Evolutionary conservation across 2,797 vertebrate species (phyloP), one percentile per base, ranked within the genome.

Genomic region (Rhinichthys osculus): DNA sequence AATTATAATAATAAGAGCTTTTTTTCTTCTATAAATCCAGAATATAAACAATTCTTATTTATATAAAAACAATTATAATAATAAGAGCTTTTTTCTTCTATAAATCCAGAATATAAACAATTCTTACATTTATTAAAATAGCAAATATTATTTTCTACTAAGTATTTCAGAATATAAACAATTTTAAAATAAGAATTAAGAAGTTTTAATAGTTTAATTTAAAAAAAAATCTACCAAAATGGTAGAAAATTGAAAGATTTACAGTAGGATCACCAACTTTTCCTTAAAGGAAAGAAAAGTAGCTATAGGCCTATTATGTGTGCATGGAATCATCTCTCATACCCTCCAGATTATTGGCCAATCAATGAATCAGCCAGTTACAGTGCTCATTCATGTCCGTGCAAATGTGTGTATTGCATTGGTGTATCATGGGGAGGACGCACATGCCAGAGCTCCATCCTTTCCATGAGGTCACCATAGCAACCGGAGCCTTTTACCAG

Each of bases 391-490:
- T 66, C 62, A 66, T 66, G 27, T 17, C 30, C 30, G 64, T 64
- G 50, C 47, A 57, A 47, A 82, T 67, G 21, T 40, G 82, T 81
- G 66, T 62, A 54, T 44, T 83, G 86, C 62, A 73, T 85, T 89
- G 64, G 67, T 82, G 78, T 50, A 54, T 86, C 70, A 57, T 81
- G 42, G 59, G 44, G 77, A 47, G 40, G 57, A 83, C 73, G 81
- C 67, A 85, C 72, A 74, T 76, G 83, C 59, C 79, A 74, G 72
- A 57, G 30, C 70, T 86, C 86, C 88, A 94, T 95, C 95, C 92
- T 93, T 94, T 93, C 90, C 87, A 88, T 88, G 77, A 21, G 89
- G 93, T 96, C 93, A 93, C 95, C 86, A 92, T 96, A 88, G 94
- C 93, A 95, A 96, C 95, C 82, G 88, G 90, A 92, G 92, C 80